Evolutionary conservation across 2,797 vertebrate species (phyloP).

Genomic region (Arctocebus calabarensis): DNA sequence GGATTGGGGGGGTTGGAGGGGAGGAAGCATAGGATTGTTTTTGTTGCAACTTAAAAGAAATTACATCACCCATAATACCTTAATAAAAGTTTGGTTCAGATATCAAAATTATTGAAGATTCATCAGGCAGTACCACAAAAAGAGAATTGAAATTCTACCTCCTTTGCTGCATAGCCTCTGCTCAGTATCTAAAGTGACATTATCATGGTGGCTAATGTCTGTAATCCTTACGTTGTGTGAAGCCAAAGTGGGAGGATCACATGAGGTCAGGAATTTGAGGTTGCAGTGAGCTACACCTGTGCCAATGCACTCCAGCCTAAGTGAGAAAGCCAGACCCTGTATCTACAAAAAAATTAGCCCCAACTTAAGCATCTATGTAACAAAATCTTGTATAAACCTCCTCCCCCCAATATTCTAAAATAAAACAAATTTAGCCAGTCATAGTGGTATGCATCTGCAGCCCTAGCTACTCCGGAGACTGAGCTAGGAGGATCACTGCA

Average conservation of each 20-base stretch:
- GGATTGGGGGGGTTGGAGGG: neutral
- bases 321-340: neutral
- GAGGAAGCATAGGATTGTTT: neutral
- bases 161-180: neutral
- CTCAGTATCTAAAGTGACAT: neutral
- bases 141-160: constrained; percentile 7
- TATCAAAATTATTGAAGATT: constrained; percentile 51
- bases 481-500: neutral
- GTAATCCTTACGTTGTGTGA: neutral
- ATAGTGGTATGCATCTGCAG: neutral
- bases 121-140: neutral
- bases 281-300: neutral
- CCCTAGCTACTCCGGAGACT: neutral
- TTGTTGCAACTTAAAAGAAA: neutral
- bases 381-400: neutral
- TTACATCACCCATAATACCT: neutral
- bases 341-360: neutral
- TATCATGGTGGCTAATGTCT: neutral
- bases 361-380: neutral
- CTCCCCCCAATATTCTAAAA: neutral
- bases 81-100: neutral
- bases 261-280: neutral
- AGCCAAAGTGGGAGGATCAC: neutral
- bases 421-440: neutral
- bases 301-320: neutral